phyloP scores from a whole-genome alignment of 1,140 invertebrate genomes.

The Aleiodes sp. region DNA sequence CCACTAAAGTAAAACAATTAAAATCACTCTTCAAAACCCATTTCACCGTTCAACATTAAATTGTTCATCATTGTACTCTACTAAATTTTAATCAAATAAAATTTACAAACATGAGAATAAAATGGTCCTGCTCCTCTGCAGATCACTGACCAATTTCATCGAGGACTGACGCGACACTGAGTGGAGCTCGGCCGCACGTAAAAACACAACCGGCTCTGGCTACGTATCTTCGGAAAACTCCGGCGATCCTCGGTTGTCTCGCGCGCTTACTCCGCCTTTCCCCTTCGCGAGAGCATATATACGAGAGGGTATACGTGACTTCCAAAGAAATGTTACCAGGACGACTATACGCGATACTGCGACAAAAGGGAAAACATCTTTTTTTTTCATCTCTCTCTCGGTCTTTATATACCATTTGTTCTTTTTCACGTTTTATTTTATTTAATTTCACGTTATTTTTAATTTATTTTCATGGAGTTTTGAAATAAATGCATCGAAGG shows the following conservation, averaged over 20 bases:
- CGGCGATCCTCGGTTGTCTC: slow-evolving; percentile 17
- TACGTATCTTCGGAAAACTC: slow-evolving; percentile 34
- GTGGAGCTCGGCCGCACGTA: slow-evolving; percentile 40
- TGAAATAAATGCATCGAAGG: no score
- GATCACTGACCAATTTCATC: slow-evolving; percentile 47
- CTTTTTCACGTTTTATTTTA: no score
- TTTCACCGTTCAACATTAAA: not conserved
- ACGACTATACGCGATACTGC: not conserved
- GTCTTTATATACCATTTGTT: not conserved
- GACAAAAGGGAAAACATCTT: not conserved
- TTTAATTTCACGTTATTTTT: no score
- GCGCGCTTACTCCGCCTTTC: not conserved
- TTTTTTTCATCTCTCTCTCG: no score
- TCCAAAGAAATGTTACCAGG: slow-evolving; percentile 12
- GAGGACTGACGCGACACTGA: slow-evolving; percentile 56
- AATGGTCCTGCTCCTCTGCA: not conserved
- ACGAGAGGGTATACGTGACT: slow-evolving; percentile 1
- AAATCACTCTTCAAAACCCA: not conserved
- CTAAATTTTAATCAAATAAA: not conserved
- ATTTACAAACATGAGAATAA: not conserved
- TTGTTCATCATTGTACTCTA: not conserved
- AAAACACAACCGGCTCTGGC: slow-evolving; percentile 33
- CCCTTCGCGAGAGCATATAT: not conserved
- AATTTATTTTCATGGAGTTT: no score
- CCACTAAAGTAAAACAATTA: not conserved